phyloP scores from a whole-genome alignment of 2,797 vertebrate species.

The Saxicola maurus region DNA sequence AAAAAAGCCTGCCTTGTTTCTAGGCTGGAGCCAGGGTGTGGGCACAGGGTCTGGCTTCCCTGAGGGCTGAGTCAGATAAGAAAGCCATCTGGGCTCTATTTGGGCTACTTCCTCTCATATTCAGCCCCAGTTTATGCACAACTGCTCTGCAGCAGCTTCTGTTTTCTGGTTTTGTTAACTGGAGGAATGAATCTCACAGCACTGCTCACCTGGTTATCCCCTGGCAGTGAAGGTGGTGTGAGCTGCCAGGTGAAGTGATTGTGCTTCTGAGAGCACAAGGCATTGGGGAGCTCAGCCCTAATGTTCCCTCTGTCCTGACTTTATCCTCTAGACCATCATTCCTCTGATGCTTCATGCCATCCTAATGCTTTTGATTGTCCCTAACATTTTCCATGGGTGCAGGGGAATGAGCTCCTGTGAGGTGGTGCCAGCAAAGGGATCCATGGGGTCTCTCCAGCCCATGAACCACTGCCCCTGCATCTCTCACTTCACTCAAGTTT shows the following conservation, averaged over 20 bases:
- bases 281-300: background rate
- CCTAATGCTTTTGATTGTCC: background rate
- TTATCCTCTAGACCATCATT: background rate
- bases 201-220: background rate
- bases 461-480: background rate
- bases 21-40: background rate
- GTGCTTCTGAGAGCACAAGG: background rate
- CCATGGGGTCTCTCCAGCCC: background rate
- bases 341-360: background rate
- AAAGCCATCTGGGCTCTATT: background rate
- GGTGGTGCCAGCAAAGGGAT: background rate
- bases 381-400: background rate
- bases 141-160: background rate
- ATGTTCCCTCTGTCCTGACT: background rate
- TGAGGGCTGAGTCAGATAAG: background rate
- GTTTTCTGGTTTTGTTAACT: background rate
- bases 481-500: background rate
- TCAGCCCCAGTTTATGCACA: background rate
- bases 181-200: background rate
- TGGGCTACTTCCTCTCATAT: background rate
- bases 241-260: background rate
- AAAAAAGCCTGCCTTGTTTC: constrained; percentile 8
- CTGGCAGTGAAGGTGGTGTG: background rate
- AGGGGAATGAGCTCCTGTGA: background rate
- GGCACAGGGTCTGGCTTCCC: background rate